Percentiles rank a stretch among this genome's conserved stretches.
These are phyloP conservation scores for Colius striatus DNA, from an alignment of 2,113 vertebrate species.

Conservation along the genomic window DNA sequence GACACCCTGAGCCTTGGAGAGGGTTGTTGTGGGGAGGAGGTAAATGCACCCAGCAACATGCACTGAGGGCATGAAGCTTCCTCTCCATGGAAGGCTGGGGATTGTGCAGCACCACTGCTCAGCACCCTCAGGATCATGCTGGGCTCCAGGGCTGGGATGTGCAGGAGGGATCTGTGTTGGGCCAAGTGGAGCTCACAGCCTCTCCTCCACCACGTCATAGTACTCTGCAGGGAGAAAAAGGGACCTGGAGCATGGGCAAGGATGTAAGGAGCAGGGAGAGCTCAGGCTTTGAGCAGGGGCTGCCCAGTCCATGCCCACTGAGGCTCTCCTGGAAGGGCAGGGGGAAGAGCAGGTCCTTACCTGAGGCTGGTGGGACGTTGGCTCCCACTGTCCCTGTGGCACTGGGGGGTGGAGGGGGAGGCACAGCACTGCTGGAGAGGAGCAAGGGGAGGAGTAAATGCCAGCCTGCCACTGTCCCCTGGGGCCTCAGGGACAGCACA, in stretches of 20 bases:
- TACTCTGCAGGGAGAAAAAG: constrained; percentile 4
- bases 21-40: fast-evolving
- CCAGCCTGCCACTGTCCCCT: too few relatives aligned
- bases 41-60: fast-evolving
- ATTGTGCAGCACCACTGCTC: not conserved
- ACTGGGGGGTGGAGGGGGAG: constrained; percentile 78
- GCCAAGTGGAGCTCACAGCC: not conserved
- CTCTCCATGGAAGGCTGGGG: fast-evolving
- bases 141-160: fast-evolving
- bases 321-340: fast-evolving
- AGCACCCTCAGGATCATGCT: not conserved
- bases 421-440: constrained; percentile 50
- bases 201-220: not conserved
- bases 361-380: constrained; percentile 67
- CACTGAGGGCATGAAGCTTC: not conserved
- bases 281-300: not conserved
- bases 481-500: fast-evolving
- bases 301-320: fast-evolving
- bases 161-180: not conserved
- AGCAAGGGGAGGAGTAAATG: not conserved
- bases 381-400: constrained; percentile 74
- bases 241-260: too few relatives aligned
- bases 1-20: fast-evolving
- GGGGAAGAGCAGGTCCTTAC: constrained; percentile 41
- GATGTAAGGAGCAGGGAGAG: not conserved